A percentile compares a stretch with the other conserved stretches of the same genome.
phyloP scores from a whole-genome alignment of 2,888 invertebrate species.

The Pyrochroa serraticornis region DNA sequence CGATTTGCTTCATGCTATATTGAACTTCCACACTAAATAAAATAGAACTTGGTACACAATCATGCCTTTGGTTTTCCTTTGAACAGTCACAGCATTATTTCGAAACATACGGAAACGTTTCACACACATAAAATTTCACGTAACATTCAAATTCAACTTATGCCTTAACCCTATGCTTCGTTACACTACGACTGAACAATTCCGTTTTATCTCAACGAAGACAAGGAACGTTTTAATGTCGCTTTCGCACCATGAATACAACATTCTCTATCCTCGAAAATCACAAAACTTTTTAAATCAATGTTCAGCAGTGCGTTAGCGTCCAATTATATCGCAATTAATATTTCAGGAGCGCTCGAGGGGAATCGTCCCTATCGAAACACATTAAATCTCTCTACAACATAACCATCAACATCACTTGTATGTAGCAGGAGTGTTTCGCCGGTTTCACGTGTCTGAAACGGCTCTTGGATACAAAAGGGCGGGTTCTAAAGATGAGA shows the following conservation, averaged over 20 bases:
- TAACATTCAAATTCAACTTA: slow-evolving; percentile 25
- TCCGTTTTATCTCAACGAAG: slow-evolving; percentile 10
- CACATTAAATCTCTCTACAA: slow-evolving; percentile 11
- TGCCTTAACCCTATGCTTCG: slow-evolving; percentile 17
- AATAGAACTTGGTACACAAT: slow-evolving; percentile 33
- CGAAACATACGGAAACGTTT: slow-evolving; percentile 27
- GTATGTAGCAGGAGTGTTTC: slow-evolving; percentile 12
- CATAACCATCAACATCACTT: slow-evolving; percentile 11
- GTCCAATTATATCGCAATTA: slow-evolving; percentile 10
- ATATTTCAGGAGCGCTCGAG: slow-evolving; percentile 3
- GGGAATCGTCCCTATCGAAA: slow-evolving; percentile 1
- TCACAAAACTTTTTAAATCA: neutral
- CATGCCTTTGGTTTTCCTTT: slow-evolving; percentile 31
- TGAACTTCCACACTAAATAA: slow-evolving; percentile 39
- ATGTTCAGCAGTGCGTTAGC: neutral
- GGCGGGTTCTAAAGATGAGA: slow-evolving; percentile 17
- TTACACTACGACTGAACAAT: slow-evolving; percentile 21
- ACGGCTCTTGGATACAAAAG: slow-evolving; percentile 18
- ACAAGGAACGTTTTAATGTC: no score
- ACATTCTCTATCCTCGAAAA: neutral
- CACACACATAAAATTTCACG: slow-evolving; percentile 20
- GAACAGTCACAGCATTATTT: slow-evolving; percentile 28
- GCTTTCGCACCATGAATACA: neutral
- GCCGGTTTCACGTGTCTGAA: slow-evolving; percentile 4
- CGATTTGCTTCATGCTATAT: slow-evolving; percentile 39